A percentile compares a stretch with the other conserved stretches of the same genome.
Evolutionary conservation across 2,888 invertebrate species (phyloP).

Genomic region (Cheilosia pagana): DNA sequence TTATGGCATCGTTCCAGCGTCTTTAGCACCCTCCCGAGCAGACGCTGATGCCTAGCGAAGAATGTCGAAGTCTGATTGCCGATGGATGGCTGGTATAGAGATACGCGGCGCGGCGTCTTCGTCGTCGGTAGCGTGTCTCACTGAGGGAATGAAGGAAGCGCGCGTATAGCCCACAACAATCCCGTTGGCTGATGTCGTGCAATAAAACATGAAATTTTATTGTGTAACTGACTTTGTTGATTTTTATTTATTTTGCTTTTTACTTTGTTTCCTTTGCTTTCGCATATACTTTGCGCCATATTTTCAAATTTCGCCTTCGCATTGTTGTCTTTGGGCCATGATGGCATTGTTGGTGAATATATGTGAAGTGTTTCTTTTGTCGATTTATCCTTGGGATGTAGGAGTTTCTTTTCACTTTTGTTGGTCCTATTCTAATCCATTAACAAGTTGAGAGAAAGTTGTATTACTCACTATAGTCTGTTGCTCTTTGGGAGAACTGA

Average conservation of each 20-base stretch:
- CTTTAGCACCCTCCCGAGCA: not conserved
- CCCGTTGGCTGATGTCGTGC: constrained; percentile 24
- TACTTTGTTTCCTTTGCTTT: constrained; percentile 5
- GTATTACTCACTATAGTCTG: constrained; percentile 44
- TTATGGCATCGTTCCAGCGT: constrained; percentile 33
- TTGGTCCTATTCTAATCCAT: constrained; percentile 51
- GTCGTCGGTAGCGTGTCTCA: not conserved
- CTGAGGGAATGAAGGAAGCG: not conserved
- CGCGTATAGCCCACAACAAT: not conserved
- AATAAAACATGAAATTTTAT: constrained; percentile 59
- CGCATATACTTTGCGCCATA: constrained; percentile 18
- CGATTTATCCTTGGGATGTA: constrained; percentile 26
- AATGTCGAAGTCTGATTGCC: constrained; percentile 55
- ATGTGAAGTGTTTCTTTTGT: constrained; percentile 15
- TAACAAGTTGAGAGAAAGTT: constrained; percentile 59
- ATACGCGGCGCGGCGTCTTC: not conserved
- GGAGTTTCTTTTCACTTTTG: constrained; percentile 17
- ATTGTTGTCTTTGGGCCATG: constrained; percentile 4
- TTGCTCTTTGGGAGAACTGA: constrained; percentile 33
- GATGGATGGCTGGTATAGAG: constrained; percentile 3
- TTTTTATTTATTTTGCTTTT: constrained; percentile 43
- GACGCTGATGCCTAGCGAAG: not conserved
- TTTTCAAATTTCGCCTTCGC: constrained; percentile 48
- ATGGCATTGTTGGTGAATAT: constrained; percentile 17
- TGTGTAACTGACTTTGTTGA: constrained; percentile 54